phyloP scores from a whole-genome alignment of 2,888 invertebrate species.

The Melinaea marsaeus region DNA sequence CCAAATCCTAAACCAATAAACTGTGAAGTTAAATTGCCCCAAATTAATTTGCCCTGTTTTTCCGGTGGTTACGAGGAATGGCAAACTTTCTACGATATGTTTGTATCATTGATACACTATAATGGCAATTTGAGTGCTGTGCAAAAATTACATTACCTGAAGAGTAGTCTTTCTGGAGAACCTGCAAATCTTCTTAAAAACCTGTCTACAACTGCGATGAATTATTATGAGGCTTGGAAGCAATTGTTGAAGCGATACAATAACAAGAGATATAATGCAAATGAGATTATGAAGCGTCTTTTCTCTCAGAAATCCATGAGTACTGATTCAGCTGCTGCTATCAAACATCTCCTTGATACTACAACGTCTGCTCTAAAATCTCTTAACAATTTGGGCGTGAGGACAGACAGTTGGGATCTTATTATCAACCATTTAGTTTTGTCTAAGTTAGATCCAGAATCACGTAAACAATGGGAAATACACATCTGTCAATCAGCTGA shows the following conservation, averaged over 20 bases:
- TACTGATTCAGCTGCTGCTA: conserved; percentile 22
- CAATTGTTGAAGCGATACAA: conserved; percentile 27
- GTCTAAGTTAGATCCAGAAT: conserved; percentile 28
- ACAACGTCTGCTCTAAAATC: conserved; percentile 27
- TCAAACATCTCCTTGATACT: conserved; percentile 28
- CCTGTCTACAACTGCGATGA: conserved; percentile 12
- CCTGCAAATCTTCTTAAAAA: not conserved
- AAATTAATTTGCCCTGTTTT: too few relatives aligned
- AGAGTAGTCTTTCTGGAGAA: conserved; percentile 21
- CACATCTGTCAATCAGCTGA: too few relatives aligned
- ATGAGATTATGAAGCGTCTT: conserved; percentile 27
- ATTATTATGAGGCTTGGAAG: conserved; percentile 32
- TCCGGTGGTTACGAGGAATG: too few relatives aligned
- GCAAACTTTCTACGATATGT: too few relatives aligned
- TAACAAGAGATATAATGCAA: conserved; percentile 31
- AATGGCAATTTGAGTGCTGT: too few relatives aligned
- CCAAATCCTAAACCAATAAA: too few relatives aligned
- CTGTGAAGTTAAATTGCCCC: too few relatives aligned
- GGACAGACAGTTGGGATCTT: conserved; percentile 26
- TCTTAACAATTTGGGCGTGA: conserved; percentile 24
- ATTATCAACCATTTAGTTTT: conserved; percentile 26
- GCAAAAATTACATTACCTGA: too few relatives aligned
- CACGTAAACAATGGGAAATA: conserved; percentile 7
- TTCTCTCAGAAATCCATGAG: conserved; percentile 25
- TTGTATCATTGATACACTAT: too few relatives aligned